Evolutionary conservation across 2,888 invertebrate species (phyloP).

Genomic region (Sphaerophoria rueppellii): DNA sequence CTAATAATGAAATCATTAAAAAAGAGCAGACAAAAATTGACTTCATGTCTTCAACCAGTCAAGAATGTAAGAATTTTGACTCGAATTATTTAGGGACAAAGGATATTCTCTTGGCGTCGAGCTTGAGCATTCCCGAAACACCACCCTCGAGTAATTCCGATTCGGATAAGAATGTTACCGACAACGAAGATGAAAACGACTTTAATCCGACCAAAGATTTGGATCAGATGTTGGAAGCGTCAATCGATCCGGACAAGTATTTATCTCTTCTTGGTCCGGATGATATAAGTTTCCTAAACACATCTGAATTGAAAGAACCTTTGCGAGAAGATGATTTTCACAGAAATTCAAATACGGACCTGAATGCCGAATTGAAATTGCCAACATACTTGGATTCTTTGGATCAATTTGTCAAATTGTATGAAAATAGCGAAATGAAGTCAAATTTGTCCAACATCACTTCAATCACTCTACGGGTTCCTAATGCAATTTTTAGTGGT

Average conservation of each 20-base stretch:
- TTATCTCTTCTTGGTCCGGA: background rate
- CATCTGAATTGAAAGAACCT: background rate
- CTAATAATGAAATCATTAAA: too few relatives aligned
- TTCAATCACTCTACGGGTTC: background rate
- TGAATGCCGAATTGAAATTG: background rate
- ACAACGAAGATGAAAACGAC: background rate
- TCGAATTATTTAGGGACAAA: background rate
- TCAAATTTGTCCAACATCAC: background rate
- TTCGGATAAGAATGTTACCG: background rate
- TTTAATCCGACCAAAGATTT: constrained; percentile 2
- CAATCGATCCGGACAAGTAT: constrained; percentile 12
- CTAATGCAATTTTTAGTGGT: background rate
- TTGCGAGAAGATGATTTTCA: too few relatives aligned
- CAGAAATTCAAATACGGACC: background rate
- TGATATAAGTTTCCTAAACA: background rate
- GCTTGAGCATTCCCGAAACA: background rate
- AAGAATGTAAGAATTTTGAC: background rate
- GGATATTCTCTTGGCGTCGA: background rate
- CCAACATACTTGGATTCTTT: background rate
- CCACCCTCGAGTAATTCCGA: background rate
- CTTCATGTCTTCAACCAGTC: too few relatives aligned
- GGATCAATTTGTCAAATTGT: background rate
- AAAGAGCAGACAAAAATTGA: background rate
- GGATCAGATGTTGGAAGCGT: background rate
- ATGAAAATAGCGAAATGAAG: background rate